Evolutionary conservation across 2,888 invertebrate species (phyloP).

Genomic region (Idaea straminata): DNA sequence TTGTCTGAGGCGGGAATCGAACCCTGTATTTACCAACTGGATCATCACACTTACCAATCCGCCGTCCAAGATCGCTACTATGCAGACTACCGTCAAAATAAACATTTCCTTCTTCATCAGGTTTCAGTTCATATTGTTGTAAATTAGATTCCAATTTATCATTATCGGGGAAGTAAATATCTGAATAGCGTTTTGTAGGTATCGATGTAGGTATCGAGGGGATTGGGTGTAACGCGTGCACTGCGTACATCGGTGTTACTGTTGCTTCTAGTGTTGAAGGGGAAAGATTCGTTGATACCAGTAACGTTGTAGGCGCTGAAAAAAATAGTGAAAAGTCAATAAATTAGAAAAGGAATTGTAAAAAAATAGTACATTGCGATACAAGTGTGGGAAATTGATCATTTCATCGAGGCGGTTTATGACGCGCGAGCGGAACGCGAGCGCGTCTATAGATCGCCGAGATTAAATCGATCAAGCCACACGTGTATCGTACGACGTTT

Average conservation of each 20-base stretch:
- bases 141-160: slow-evolving; percentile 63
- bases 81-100: slow-evolving; percentile 68
- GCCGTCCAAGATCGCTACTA: slow-evolving; percentile 42
- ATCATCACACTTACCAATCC: slow-evolving; percentile 32
- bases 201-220: neutral
- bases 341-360: too few relatives aligned
- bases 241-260: slow-evolving; percentile 13
- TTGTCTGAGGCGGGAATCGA: neutral
- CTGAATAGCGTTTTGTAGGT: neutral
- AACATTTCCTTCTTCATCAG: slow-evolving; percentile 61
- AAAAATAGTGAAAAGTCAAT: too few relatives aligned
- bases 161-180: slow-evolving; percentile 47
- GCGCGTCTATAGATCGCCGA: too few relatives aligned
- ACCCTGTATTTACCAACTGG: neutral
- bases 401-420: too few relatives aligned
- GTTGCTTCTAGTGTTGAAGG: slow-evolving; percentile 5
- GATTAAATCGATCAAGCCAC: too few relatives aligned
- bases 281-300: slow-evolving; percentile 4
- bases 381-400: too few relatives aligned
- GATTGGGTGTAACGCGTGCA: neutral
- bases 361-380: too few relatives aligned
- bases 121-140: slow-evolving; percentile 53
- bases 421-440: too few relatives aligned
- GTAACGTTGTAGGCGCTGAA: slow-evolving; percentile 12
- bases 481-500: too few relatives aligned